Evolutionary conservation across 64 coral and sea anemone species (phyloP).

Genomic region (Montipora capricornis): DNA sequence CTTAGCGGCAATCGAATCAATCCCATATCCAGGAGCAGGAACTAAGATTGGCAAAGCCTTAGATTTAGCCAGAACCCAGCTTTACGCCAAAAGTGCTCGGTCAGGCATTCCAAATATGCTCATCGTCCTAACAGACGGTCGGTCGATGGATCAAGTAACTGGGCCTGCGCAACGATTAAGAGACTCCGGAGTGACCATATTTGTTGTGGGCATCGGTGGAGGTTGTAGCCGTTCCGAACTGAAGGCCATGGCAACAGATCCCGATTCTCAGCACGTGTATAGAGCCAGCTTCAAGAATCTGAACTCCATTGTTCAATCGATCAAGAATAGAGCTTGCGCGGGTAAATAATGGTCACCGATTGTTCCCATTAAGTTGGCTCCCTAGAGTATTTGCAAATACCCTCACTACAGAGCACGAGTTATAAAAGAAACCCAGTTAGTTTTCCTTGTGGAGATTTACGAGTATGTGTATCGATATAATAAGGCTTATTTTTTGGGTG

Average conservation of each 20-base stretch:
- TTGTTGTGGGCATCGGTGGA: constrained; percentile 58
- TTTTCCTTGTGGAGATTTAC: too few relatives aligned
- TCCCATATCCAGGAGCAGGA: not conserved
- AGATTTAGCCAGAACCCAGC: not conserved
- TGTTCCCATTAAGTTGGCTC: too few relatives aligned
- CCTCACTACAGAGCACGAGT: too few relatives aligned
- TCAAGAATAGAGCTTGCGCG: constrained; percentile 66
- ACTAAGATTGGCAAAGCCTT: constrained; percentile 23
- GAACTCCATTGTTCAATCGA: constrained; percentile 23
- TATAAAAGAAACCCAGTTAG: too few relatives aligned
- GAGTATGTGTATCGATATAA: too few relatives aligned
- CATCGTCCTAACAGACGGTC: constrained; percentile 6
- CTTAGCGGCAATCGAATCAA: constrained; percentile 15
- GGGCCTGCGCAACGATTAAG: constrained; percentile 27
- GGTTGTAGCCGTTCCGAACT: constrained; percentile 4
- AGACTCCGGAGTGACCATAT: constrained; percentile 44
- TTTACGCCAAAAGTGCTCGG: not conserved
- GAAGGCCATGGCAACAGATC: constrained; percentile 51
- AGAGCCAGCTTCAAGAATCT: constrained; percentile 54
- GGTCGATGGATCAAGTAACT: constrained; percentile 16
- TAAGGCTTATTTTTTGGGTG: too few relatives aligned
- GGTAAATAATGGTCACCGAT: constrained; percentile 26
- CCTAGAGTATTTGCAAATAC: too few relatives aligned
- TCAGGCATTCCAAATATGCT: constrained; percentile 8
- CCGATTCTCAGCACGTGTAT: constrained; percentile 58